These are phyloP conservation scores for Lagodon rhomboides DNA, from an alignment of 2,797 vertebrate species.

Conservation along the genomic window DNA sequence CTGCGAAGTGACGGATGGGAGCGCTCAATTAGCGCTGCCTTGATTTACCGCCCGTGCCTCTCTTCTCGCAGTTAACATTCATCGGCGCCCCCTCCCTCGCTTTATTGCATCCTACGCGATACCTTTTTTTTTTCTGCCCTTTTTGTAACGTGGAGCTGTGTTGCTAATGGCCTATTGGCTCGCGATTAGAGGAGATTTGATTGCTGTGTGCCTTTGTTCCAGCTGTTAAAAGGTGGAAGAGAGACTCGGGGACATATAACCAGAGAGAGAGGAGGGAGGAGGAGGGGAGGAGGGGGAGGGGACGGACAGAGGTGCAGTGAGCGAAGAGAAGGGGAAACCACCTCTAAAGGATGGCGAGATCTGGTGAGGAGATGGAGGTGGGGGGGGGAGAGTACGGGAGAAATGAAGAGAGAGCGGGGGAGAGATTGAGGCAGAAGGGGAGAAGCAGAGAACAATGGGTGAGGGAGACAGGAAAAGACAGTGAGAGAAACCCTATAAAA, in stretches of 20 bases:
- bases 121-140: slow-evolving; percentile 16
- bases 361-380: background rate
- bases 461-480: slow-evolving; percentile 27
- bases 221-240: slow-evolving; percentile 44
- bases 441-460: slow-evolving; percentile 42
- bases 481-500: slow-evolving; percentile 66
- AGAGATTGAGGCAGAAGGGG: slow-evolving; percentile 16
- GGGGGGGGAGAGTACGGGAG: slow-evolving; percentile 19
- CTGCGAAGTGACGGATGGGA: slow-evolving; percentile 41
- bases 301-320: background rate
- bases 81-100: slow-evolving; percentile 8
- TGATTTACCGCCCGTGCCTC: slow-evolving; percentile 52
- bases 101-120: slow-evolving; percentile 54
- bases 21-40: slow-evolving; percentile 48
- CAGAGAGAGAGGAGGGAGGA: slow-evolving; percentile 10
- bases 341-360: slow-evolving; percentile 51
- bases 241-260: slow-evolving; percentile 41
- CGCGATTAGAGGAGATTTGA: slow-evolving; percentile 69
- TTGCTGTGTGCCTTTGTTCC: slow-evolving; percentile 64
- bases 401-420: slow-evolving; percentile 27
- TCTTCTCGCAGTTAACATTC: slow-evolving; percentile 43
- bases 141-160: slow-evolving; percentile 32
- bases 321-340: slow-evolving; percentile 26
- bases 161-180: slow-evolving; percentile 55
- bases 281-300: slow-evolving; percentile 9